Base-by-base conservation (phyloP, 2,113 vertebrate genomes). In the Murina feae region DNA sequence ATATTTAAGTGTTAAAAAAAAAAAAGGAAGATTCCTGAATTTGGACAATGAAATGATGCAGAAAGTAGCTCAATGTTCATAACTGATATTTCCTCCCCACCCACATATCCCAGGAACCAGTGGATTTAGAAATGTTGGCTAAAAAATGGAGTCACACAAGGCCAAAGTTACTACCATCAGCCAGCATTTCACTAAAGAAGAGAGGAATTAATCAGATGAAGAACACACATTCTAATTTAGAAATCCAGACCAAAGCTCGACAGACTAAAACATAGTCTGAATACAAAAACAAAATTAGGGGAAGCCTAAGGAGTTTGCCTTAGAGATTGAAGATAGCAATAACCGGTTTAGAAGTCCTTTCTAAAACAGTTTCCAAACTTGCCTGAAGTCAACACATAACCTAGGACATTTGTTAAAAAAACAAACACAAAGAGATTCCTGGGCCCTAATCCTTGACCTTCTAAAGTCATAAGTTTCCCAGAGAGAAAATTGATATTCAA, bases 191-290 rank as follows among this genome's bases (percentile, higher is more conserved):
- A 42, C 69, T 42, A 69, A 35, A 65, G 65, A 95, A 79, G 12
- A 86, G 20, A 82, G 37, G 20, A 71, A 37, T 75, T 84, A 69
- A 93, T 71, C 86, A 95, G 39, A 93, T 37, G 71, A 96, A 90
- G 86, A 86, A 72, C 35, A 93, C 39, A 89, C 17, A 72, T 85
- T 81, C 58, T 96, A 96, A 93, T 58, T 96, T 79, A 95, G 68
- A 96, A 95, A 94, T 65, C 71, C 89, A 87, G 69, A 79, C 47
- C 49, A 92, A 94, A 96, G 82, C 68, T 35, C 68, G 72, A 68
- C 89, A 91, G 53, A 84, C 55, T 69, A 66, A 90, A 88, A 95
- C 65, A 60, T 14, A 91, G 39, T 85, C 74, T 86, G 94, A 93
- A 94, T 91, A 91, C 47, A 94, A 93, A 93, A 94, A 42, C 66